Evolutionary conservation across 2,113 vertebrate species (phyloP), one percentile per base, ranked within the genome.

Genomic region (Chrysochloris asiatica): DNA sequence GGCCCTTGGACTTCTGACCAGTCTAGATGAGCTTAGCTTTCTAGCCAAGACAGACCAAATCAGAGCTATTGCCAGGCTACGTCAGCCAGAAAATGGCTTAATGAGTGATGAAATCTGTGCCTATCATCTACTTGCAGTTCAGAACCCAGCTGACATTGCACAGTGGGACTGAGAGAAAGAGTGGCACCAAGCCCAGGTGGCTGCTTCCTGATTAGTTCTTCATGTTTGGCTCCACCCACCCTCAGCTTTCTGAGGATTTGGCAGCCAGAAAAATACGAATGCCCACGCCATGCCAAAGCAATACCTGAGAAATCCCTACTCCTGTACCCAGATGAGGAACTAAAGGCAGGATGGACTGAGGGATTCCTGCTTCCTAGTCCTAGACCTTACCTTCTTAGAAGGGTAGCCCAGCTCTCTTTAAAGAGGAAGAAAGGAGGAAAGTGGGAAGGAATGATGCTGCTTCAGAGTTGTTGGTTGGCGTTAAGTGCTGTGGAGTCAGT

Each of bases 151-250:
- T 77, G 36, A 75, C 36, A 77, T 77, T 90, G 80, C 28, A 54
- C 14, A 47, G 13, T 36, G 81, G 26, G n/a, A 83, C 47, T 38
- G 2, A n/a, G 2, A n/a, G 24, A 56, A 45, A 43, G 21, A 16
- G 73, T 92, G 45, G n/a, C 50, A 88, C 47, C 8, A 79, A 92
- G 26, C 28, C 59, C 75, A 75, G 72, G 4, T 36, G 61, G 81
- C 69, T 72, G 85, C 69, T 91, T 78, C 45, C 67, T 14, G n/a
- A 67, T 69, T 92, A 65, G 69, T n/a, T 90, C 61, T 61, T 72
- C 48, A 28, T 67, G n/a, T 33, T 90, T 73, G 72, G 47, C 81
- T 90, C 76, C 21, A 4, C 78, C 65, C 8, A 83, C 50, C 59
- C n/a, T 48, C 45, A 11, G 56, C 30, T 73, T 38, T 26, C 52